Conservation (phyloP, 2,113 vertebrate species). For the Vanacampus margaritifer region DNA sequence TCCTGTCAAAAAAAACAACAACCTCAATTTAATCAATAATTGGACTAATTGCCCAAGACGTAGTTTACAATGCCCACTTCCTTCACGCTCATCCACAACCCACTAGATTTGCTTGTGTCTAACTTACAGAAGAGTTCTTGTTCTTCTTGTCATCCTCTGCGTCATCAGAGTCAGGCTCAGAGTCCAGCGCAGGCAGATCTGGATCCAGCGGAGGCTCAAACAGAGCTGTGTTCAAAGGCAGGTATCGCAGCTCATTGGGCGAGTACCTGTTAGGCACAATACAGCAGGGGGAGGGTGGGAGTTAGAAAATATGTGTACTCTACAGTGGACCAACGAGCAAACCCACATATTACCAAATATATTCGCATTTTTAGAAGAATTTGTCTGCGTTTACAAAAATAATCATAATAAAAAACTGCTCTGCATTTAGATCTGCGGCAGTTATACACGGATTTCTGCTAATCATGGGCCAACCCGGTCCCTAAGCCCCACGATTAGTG, state of each 20-base stretch:
- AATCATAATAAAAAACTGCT: too few relatives aligned
- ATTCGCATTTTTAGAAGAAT: too few relatives aligned
- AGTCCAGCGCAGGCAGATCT: constrained; percentile 88
- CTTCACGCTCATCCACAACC: background rate
- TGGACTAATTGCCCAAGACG: background rate
- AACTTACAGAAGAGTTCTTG: constrained; percentile 78
- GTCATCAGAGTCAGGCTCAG: constrained; percentile 94
- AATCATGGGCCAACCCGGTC: too few relatives aligned
- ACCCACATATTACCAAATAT: too few relatives aligned
- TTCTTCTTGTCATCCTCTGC: constrained; percentile 81
- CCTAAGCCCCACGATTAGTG: too few relatives aligned
- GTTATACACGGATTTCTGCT: too few relatives aligned
- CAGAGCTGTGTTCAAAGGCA: constrained; percentile 92
- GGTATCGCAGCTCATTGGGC: constrained; percentile 92
- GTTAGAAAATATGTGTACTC: too few relatives aligned
- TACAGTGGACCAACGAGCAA: too few relatives aligned
- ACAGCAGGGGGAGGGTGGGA: background rate
- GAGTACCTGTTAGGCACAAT: constrained; percentile 79
- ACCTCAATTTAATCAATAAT: background rate
- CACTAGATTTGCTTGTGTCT: background rate
- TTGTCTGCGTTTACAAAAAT: too few relatives aligned
- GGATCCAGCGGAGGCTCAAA: constrained; percentile 96
- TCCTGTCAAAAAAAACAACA: too few relatives aligned
- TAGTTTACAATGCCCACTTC: background rate
- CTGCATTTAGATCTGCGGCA: too few relatives aligned